Percentiles rank a stretch among this genome's conserved stretches.
Evolutionary conservation across 2,113 vertebrate genomes (phyloP).

Genomic region (Grus americana): DNA sequence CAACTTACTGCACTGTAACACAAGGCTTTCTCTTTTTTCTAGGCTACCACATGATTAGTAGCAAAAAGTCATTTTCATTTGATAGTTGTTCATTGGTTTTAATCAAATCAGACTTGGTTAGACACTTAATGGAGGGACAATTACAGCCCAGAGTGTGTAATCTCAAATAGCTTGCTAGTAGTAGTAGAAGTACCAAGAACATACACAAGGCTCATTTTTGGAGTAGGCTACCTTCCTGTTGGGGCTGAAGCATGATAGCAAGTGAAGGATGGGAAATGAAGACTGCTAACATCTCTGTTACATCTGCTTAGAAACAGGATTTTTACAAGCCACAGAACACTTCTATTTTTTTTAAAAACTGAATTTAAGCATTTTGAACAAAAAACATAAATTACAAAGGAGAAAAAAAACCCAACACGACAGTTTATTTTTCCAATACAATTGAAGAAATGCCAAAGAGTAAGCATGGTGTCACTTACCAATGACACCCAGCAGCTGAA

Average conservation of each 20-base stretch:
- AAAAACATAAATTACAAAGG: not conserved
- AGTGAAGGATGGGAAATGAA: not conserved
- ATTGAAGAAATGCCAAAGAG: not conserved
- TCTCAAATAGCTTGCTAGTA: not conserved
- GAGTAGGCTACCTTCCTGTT: not conserved
- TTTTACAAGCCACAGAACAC: not conserved
- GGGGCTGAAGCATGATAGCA: not conserved
- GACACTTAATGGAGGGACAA: not conserved
- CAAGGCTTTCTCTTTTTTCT: not conserved
- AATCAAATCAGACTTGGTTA: not conserved
- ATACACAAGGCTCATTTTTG: not conserved
- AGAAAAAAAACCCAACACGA: not conserved
- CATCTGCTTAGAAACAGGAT: not conserved
- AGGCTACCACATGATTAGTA: not conserved
- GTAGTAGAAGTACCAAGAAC: not conserved
- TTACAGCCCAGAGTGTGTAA: not conserved
- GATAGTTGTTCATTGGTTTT: not conserved
- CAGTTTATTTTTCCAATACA: not conserved
- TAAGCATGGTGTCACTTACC: not conserved
- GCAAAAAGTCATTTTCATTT: not conserved
- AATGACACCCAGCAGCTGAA: not conserved
- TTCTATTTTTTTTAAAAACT: not conserved
- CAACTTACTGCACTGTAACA: not conserved
- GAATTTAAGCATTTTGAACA: not conserved
- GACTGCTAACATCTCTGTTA: not conserved